Evolutionary conservation across 2,888 invertebrate species (phyloP), one percentile per base, ranked within the genome.

Genomic region (Drosophila suboccidentalis): DNA sequence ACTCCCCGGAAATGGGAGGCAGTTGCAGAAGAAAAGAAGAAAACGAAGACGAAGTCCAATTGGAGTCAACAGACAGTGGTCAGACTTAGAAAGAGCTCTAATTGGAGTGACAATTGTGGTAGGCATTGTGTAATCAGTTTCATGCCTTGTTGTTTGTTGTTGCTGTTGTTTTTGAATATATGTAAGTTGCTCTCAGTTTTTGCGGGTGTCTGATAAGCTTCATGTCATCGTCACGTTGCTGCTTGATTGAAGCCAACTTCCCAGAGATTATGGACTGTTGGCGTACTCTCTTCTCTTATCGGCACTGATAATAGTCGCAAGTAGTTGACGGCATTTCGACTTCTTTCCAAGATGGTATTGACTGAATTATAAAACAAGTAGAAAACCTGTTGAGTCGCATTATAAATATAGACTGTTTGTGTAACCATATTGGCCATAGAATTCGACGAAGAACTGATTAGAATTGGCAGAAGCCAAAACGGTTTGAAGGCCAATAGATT

Each of bases 221-320:
- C 59, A 75, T 75, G 75, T 47, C 75, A 62, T 22, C 55, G 75
- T 50, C 75, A 63, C 71, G 60, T 72, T 60, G 51, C 19, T 43
- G 38, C 26, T 44, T 75, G 75, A 75, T 75, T 75, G 75, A 63
- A 67, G 67, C 19, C 75, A 64, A 76, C 50, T 75, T 72, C 29
- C 41, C 26, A 29, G n/a, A 55, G 75, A 76, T 76, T 76, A 76
- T 44, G 44, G 66, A 55, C 51, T 38, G 58, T 5, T 26, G 17
- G 26, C 6, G 46, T 38, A 36, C 36, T 34, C 66, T 62, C 59
- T 75, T 74, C 71, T 75, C 75, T 75, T 75, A 75, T 75, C 75
- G 34, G 8, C 19, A 10, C 54, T 44, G 65, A 65, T 67, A 57
- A 65, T 67, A 57, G 62, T 50, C 39, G 47, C n/a, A 19, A 53